Evolutionary conservation across 2,113 vertebrate genomes (phyloP), one percentile per base, ranked within the genome.

Genomic region (Dryoscopus gambensis): DNA sequence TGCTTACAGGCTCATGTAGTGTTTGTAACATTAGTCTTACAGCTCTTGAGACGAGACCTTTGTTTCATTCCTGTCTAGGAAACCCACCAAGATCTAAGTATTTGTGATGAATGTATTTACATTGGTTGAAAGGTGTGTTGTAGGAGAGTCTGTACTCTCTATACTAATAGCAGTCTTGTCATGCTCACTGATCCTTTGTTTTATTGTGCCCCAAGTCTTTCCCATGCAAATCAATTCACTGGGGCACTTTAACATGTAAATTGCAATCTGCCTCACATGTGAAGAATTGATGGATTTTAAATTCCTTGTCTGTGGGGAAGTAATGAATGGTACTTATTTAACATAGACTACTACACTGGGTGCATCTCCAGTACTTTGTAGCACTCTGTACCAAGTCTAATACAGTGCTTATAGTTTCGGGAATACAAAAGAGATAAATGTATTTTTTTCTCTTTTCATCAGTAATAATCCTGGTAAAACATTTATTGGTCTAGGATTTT

Each of bases 221-320:
- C 86, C 94, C 97, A 98, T 97, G 97, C 95, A 97, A 98, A 98
- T 98, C 74, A 97, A 97, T 87, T 91, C 96, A 94, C 92, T 79
- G 96, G 93, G 93, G 93, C 68, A 97, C 95, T 98, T 97, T 95
- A 97, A 97, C 97, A 97, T 96, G 97, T 97, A 97, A 98, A 98
- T 98, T 83, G 15, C 94, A 97, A 96, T 97, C 97, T 98, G 93
- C 81, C 92, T 97, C 91, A 92, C 65, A 78, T 94, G 92, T 96
- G 94, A 95, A 81, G 95, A 94, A 92, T 73, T 93, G 83, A 97
- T 78, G 85, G 97, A 93, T 98, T 98, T 98, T 90, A 93, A 96
- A 94, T 96, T 97, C 86, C 82, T 95, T 90, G 55, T 96, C 94
- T 97, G 78, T 96, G 50, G 94, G 95, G 90, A 97, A 90, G 94